Conservation (phyloP, 2,797 vertebrate species). For the Nyctibius grandis region DNA sequence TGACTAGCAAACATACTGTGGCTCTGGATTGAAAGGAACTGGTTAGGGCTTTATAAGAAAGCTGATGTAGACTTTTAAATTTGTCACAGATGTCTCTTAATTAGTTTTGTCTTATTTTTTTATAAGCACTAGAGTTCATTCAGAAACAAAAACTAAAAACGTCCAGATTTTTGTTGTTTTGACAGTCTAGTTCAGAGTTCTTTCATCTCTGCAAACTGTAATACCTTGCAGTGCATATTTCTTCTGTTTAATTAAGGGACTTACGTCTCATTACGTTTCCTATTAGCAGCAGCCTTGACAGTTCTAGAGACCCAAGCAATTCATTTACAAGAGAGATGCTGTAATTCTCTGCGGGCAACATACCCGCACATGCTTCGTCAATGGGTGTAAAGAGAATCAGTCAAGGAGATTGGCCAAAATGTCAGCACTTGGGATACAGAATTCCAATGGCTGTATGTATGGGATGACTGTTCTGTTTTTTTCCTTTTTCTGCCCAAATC, state of each 20-base stretch:
- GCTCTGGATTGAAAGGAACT: not conserved
- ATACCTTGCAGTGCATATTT: not conserved
- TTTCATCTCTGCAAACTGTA: not conserved
- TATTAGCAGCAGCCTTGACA: not conserved
- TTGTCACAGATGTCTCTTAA: not conserved
- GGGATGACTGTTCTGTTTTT: not conserved
- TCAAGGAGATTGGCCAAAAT: constrained; percentile 13
- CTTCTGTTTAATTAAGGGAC: not conserved
- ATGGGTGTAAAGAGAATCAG: constrained; percentile 14
- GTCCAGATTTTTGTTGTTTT: not conserved
- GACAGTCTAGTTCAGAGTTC: not conserved
- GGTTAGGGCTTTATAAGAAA: not conserved
- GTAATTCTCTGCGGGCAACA: not conserved
- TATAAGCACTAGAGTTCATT: not conserved
- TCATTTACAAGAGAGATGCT: not conserved
- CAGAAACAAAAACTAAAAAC: not conserved
- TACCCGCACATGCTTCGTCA: not conserved
- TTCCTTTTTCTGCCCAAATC: not conserved
- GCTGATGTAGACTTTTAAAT: not conserved
- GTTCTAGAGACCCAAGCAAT: constrained; percentile 24
- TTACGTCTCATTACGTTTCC: not conserved
- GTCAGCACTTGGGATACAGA: not conserved
- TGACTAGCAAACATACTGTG: not conserved
- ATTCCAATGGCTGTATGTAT: not conserved
- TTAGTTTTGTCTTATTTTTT: not conserved